phyloP scores from a whole-genome alignment of 2,113 vertebrate genomes.

The Sylvietta virens region DNA sequence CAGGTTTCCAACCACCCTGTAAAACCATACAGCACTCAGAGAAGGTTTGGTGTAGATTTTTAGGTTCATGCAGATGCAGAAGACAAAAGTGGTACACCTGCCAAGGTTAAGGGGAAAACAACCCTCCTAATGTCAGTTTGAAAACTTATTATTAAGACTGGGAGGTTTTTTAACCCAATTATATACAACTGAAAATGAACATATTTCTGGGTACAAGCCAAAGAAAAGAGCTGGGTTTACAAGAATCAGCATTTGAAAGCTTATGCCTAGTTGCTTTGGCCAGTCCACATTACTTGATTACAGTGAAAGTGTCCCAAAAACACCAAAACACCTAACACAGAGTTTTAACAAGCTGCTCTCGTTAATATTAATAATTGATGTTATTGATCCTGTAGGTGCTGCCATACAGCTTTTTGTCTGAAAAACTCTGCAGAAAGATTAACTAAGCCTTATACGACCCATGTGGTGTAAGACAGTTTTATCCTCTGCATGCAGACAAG shows the following conservation, averaged over 20 bases:
- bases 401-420: not conserved
- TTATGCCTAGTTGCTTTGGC: not conserved
- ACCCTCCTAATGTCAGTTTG: not conserved
- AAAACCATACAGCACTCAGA: not conserved
- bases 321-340: not conserved
- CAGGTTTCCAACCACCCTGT: not conserved
- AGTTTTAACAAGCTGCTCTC: not conserved
- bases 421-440: not conserved
- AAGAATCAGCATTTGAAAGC: not conserved
- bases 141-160: not conserved
- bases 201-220: not conserved
- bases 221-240: not conserved
- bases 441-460: not conserved
- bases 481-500: not conserved
- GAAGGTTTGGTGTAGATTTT: not conserved
- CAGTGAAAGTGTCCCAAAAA: not conserved
- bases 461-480: not conserved
- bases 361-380: not conserved
- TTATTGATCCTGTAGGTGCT: no score
- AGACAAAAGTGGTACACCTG: not conserved
- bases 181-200: not conserved
- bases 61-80: not conserved
- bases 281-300: not conserved
- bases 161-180: not conserved
- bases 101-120: not conserved